phyloP scores from a whole-genome alignment of 2,113 vertebrate genomes.

The Macquaria ambigua region DNA sequence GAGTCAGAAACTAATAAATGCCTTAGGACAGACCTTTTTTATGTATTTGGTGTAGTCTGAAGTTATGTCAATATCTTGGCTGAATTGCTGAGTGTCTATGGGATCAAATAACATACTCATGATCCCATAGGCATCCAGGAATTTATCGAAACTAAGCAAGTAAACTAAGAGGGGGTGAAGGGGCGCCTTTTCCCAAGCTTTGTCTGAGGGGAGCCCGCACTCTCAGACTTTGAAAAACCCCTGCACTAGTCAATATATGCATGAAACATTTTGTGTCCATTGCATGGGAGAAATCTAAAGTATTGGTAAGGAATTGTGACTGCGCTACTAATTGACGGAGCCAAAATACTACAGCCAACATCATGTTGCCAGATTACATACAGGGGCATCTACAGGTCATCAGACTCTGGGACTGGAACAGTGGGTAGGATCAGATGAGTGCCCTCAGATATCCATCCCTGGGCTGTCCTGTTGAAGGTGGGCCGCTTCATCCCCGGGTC shows the following conservation, averaged over 20 bases:
- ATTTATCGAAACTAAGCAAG: too few relatives aligned
- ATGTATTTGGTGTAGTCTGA: too few relatives aligned
- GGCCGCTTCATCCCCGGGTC: conserved; percentile 89
- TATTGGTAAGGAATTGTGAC: conserved; percentile 1
- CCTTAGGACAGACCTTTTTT: too few relatives aligned
- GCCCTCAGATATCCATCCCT: conserved; percentile 94
- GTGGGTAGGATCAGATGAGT: conserved; percentile 89
- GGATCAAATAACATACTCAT: too few relatives aligned
- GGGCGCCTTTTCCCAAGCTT: too few relatives aligned
- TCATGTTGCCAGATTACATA: not conserved
- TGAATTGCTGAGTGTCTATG: too few relatives aligned
- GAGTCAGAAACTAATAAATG: too few relatives aligned
- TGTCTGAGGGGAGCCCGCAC: too few relatives aligned
- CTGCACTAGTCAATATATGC: conserved; percentile 21
- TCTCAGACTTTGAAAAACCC: too few relatives aligned
- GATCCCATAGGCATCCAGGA: too few relatives aligned
- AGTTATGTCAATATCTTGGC: too few relatives aligned
- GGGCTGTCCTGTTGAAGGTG: conserved; percentile 96
- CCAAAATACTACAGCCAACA: conserved; percentile 8
- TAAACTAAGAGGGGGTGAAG: too few relatives aligned
- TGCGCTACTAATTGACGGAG: not conserved
- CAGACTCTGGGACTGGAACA: conserved; percentile 91
- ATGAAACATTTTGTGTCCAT: conserved; percentile 38
- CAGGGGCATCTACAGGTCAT: conserved; percentile 88
- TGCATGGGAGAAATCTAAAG: conserved; percentile 19